phyloP scores from a whole-genome alignment of 2,797 vertebrate genomes.

The Jordanella pulchra region DNA sequence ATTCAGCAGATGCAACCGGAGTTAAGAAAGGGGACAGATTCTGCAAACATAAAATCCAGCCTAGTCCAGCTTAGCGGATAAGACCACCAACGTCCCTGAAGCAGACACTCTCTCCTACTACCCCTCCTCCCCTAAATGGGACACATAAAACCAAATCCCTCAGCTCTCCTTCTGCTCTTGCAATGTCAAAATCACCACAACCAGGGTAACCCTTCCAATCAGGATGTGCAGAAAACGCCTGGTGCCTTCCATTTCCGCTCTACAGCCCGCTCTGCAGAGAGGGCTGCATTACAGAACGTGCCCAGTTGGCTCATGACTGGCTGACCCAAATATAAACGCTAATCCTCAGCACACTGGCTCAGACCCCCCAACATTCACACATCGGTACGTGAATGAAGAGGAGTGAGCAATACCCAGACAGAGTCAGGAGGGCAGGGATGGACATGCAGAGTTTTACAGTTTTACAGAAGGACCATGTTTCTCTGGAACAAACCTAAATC shows the following conservation, averaged over 20 bases:
- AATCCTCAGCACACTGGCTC: constrained; percentile 60
- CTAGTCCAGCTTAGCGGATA: constrained; percentile 37
- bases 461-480: neutral
- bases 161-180: constrained; percentile 30
- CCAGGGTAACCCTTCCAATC: constrained; percentile 3
- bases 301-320: constrained; percentile 61
- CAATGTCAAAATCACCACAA: constrained; percentile 22
- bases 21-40: constrained; percentile 17
- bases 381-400: constrained; percentile 10
- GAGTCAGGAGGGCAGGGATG: constrained; percentile 18
- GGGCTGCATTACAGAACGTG: constrained; percentile 60
- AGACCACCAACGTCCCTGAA: constrained; percentile 22
- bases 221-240: constrained; percentile 15
- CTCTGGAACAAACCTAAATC: neutral
- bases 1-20: constrained; percentile 34
- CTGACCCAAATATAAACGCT: constrained; percentile 78
- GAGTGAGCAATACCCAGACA: constrained; percentile 15
- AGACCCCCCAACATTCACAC: neutral
- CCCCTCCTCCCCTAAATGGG: neutral
- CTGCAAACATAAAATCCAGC: constrained; percentile 39
- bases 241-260: constrained; percentile 27
- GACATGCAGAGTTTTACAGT: constrained; percentile 6
- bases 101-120: constrained; percentile 1
- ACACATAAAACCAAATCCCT: constrained; percentile 11
- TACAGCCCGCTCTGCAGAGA: constrained; percentile 26